phyloP scores from a whole-genome alignment of 2,797 vertebrate genomes.

The Enteromius anoplus region DNA sequence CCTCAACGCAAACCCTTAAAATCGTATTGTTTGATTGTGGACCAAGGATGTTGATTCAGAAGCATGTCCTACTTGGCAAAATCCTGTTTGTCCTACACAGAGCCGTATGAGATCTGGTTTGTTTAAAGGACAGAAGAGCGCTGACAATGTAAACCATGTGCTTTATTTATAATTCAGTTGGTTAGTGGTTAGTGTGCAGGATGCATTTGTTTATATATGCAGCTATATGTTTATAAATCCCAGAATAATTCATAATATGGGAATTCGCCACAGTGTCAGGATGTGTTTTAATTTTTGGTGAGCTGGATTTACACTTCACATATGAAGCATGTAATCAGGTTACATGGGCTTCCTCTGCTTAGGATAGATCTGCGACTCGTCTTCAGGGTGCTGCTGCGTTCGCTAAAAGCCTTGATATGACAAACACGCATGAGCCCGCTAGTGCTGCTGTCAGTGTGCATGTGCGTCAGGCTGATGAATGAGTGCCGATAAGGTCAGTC shows the following conservation, averaged over 20 bases:
- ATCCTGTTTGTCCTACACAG: background rate
- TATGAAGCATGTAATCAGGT: background rate
- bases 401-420: background rate
- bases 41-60: no score
- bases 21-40: no score
- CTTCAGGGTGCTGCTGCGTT: background rate
- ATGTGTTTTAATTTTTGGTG: conserved; percentile 3
- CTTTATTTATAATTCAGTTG: conserved; percentile 22
- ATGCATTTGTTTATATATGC: conserved; percentile 22
- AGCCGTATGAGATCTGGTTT: background rate
- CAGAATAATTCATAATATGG: conserved; percentile 1
- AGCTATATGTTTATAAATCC: conserved; percentile 31
- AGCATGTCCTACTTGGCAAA: background rate
- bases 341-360: background rate
- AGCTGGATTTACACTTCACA: background rate
- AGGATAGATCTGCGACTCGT: background rate
- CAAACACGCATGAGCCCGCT: background rate
- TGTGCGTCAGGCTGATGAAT: conserved; percentile 52
- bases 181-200: background rate
- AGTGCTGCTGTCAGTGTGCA: conserved; percentile 56
- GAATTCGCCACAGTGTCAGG: background rate
- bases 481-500: conserved; percentile 62
- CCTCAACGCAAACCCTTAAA: background rate
- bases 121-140: background rate
- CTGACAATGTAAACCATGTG: conserved; percentile 12